phyloP scores from a whole-genome alignment of 92 coral and sea anemone species.

The Metridium senile region DNA sequence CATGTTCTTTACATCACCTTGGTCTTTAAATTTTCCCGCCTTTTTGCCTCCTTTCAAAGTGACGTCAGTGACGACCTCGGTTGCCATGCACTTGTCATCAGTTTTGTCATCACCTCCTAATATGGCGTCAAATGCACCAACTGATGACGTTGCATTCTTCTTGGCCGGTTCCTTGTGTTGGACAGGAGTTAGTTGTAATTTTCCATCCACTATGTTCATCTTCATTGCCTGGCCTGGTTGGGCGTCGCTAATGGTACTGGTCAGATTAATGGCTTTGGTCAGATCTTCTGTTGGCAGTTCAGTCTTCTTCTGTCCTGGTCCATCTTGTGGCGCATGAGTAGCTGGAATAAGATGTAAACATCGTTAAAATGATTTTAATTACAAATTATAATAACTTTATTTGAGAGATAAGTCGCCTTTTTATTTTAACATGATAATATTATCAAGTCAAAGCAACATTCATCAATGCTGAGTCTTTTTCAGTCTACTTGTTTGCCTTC shows the following conservation, averaged over 20 bases:
- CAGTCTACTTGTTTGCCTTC: too few relatives aligned
- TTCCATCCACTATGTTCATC: slow-evolving; percentile 85
- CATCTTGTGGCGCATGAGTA: slow-evolving; percentile 10
- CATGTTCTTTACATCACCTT: slow-evolving; percentile 88
- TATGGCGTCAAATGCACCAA: slow-evolving; percentile 56
- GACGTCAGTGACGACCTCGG: slow-evolving; percentile 79
- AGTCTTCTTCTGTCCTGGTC: slow-evolving; percentile 35
- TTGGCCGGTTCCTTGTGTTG: slow-evolving; percentile 14
- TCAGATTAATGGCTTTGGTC: slow-evolving; percentile 40
- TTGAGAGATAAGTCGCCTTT: too few relatives aligned
- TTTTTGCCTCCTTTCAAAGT: slow-evolving; percentile 94
- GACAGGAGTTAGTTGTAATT: slow-evolving; percentile 80
- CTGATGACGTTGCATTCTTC: slow-evolving; percentile 19
- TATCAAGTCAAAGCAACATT: too few relatives aligned
- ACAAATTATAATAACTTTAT: too few relatives aligned
- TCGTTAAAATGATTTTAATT: background rate
- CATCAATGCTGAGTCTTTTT: too few relatives aligned
- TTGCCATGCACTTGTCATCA: slow-evolving; percentile 63
- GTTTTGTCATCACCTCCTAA: slow-evolving; percentile 44
- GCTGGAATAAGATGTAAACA: slow-evolving; percentile 2
- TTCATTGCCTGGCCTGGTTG: slow-evolving; percentile 96
- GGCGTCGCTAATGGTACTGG: slow-evolving; percentile 75
- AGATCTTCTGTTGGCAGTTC: slow-evolving; percentile 25
- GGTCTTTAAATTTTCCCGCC: slow-evolving; percentile 90
- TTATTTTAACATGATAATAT: too few relatives aligned